A percentile compares a stretch with the other conserved stretches of the same genome.
These are phyloP conservation scores for Poeciliopsis infans DNA, from an alignment of 2,797 vertebrate genomes.

Conservation along the genomic window DNA sequence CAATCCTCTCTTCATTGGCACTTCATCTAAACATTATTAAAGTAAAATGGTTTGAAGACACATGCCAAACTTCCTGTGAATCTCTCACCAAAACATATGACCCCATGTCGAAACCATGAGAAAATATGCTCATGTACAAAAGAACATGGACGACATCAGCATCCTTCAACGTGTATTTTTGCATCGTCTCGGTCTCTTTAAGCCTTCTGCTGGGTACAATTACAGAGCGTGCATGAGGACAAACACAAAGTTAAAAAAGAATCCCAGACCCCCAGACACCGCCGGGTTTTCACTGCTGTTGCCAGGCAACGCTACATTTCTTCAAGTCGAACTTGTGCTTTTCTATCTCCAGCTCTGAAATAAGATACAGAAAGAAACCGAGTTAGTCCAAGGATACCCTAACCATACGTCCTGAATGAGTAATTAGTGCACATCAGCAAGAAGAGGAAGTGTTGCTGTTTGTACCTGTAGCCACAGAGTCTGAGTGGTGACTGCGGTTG, in stretches of 20 bases:
- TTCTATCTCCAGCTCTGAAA: conserved; percentile 71
- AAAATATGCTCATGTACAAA: background rate
- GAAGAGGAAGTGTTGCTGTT: background rate
- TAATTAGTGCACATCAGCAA: conserved; percentile 9
- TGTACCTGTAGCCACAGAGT: conserved; percentile 1
- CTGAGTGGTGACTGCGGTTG: conserved; percentile 3
- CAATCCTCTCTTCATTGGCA: conserved; percentile 24
- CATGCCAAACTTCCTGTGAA: conserved; percentile 8
- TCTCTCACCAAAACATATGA: background rate
- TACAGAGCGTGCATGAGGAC: conserved; percentile 60
- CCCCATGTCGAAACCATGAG: background rate
- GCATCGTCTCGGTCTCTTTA: conserved; percentile 5
- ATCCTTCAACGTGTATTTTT: conserved; percentile 9
- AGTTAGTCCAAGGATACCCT: conserved; percentile 51
- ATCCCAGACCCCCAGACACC: conserved; percentile 64
- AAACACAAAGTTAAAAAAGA: conserved; percentile 70
- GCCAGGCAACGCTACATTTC: conserved; percentile 83
- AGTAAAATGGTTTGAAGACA: conserved; percentile 7
- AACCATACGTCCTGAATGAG: conserved; percentile 17
- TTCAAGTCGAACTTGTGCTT: conserved; percentile 75
- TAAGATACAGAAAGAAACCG: conserved; percentile 50
- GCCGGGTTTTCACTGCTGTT: conserved; percentile 78
- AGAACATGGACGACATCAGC: background rate
- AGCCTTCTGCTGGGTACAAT: conserved; percentile 50
- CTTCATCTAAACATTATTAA: conserved; percentile 34